These are phyloP conservation scores for Drosophila atripex DNA, from an alignment of 2,888 invertebrate species.

Conservation along the genomic window DNA sequence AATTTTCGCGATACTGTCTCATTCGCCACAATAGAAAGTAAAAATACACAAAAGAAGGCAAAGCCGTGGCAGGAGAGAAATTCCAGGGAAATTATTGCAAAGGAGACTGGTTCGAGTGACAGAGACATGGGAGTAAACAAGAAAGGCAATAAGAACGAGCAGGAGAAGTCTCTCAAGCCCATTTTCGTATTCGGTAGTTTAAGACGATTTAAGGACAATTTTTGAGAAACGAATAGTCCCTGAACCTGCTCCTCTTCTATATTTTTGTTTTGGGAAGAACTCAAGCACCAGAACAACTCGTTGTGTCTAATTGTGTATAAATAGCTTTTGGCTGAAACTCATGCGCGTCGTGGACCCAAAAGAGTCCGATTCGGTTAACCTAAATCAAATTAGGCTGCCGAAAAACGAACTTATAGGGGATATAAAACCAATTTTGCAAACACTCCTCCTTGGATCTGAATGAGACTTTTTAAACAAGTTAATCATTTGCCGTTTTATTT, in stretches of 20 bases:
- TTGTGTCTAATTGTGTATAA: background rate
- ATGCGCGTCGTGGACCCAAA: constrained; percentile 3
- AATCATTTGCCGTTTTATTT: constrained; percentile 37
- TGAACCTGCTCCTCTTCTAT: too few species aligned
- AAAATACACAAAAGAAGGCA: constrained; percentile 1
- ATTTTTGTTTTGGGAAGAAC: background rate
- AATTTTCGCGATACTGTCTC: constrained; percentile 15
- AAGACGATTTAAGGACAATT: background rate
- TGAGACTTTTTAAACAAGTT: constrained; percentile 57
- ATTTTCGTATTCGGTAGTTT: too few species aligned
- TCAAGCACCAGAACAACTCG: background rate
- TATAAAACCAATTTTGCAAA: constrained; percentile 15
- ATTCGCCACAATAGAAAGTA: constrained; percentile 27
- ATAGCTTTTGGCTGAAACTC: background rate
- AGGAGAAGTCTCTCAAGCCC: background rate
- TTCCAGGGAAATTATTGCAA: constrained; percentile 6
- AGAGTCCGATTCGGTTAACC: constrained; percentile 23
- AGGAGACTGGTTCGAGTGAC: constrained; percentile 18
- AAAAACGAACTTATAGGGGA: constrained; percentile 5
- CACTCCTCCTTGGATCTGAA: constrained; percentile 9
- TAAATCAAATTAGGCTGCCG: constrained; percentile 43
- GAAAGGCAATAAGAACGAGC: constrained; percentile 7
- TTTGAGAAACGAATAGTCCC: background rate
- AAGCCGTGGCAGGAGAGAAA: background rate
- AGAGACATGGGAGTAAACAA: constrained; percentile 11